A percentile compares a stretch with the other conserved stretches of the same genome.
phyloP scores from a whole-genome alignment of 2,113 vertebrate species.

The Fukomys damarensis region DNA sequence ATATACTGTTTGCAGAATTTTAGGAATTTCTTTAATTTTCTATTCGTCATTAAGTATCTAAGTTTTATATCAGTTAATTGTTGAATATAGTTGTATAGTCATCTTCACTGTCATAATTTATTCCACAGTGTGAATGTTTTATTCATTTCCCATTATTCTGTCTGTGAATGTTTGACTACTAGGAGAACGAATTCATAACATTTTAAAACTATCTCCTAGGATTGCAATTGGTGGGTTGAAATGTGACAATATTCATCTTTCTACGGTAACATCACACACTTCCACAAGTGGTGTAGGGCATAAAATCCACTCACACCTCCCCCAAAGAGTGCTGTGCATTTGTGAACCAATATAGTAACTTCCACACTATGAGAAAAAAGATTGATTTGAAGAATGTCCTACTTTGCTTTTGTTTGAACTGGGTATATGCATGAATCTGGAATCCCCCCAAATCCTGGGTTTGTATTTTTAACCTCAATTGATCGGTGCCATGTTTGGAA shows the following conservation, averaged over 20 bases:
- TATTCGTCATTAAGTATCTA: not conserved
- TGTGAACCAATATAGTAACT: not conserved
- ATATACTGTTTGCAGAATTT: not conserved
- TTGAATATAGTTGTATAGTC: no score
- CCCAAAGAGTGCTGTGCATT: not conserved
- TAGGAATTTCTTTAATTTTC: not conserved
- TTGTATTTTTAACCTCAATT: not conserved
- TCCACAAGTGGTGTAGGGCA: not conserved
- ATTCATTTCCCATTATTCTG: not conserved
- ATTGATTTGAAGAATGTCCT: not conserved
- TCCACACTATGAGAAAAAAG: not conserved
- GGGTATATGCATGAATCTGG: not conserved
- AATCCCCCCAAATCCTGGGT: not conserved
- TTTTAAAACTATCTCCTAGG: not conserved
- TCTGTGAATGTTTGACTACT: not conserved
- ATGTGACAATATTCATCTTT: not conserved
- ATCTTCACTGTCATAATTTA: not conserved
- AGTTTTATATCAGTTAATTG: not conserved
- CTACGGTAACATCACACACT: not conserved
- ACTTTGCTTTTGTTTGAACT: not conserved
- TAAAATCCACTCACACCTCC: not conserved
- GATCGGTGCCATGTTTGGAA: not conserved
- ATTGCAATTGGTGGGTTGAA: not conserved
- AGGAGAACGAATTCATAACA: not conserved
- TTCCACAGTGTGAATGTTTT: not conserved